Base-by-base conservation (phyloP, 2,113 vertebrate species). In the Morone chrysops region DNA sequence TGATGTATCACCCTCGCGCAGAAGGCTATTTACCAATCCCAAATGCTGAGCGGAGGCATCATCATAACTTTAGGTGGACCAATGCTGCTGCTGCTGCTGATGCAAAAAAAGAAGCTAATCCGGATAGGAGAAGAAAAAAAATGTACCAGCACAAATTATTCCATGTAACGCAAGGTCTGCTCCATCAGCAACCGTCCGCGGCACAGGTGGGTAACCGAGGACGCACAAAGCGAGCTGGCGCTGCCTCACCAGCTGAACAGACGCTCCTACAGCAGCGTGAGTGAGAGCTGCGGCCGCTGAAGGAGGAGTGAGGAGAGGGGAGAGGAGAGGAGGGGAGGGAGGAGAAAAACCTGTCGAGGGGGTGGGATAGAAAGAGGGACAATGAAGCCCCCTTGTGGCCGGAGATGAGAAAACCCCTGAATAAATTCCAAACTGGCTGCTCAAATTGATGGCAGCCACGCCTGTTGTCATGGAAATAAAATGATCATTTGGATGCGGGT, bases 41-140 rank as follows among this genome's bases (percentile, higher is more conserved):
- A 87, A 82, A 85, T 81, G 86, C 78, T 51, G 79, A 85, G 78
- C 81, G 84, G 86, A 88, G 84, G 92, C 93, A 94, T 94, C 93
- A 88, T 86, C 85, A 70, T 86, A 95, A 94, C 92, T 95, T 94
- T 92, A 78, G 86, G 91, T 90, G 88, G 56, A 81, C 77, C 11
- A 47, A 20, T 31, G 31, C 31, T 31, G 31, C 31, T 31, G 31
- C 14, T 74, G 82, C 70, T 66, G 85, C 82, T n/a, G n/a, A n/a
- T n/a, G n/a, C 48, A 51, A 81, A 63, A 14, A 45, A 59, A 57
- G 70, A 45, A 40, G 48, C 25, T 70, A 87, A 90, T 78, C 75
- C 91, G 50, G 62, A 50, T 3, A 61, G 20, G 16, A 14, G n/a
- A 45, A 17, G 45, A 67, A 13, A 8, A 7, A 22, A 25, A 60